phyloP scores from a whole-genome alignment of 2,113 vertebrate genomes.

The Bothrops jararaca region DNA sequence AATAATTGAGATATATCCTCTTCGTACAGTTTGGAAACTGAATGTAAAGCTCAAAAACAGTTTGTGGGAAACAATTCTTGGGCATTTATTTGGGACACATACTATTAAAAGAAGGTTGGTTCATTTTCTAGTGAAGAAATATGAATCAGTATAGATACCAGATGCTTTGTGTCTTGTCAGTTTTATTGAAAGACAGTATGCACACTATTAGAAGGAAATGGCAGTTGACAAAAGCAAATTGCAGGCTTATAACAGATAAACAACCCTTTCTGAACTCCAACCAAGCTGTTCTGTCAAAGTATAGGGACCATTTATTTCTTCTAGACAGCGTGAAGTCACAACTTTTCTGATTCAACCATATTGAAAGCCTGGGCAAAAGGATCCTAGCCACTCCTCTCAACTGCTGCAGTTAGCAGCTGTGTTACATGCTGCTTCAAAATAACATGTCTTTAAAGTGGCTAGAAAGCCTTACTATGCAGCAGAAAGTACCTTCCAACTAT shows the following conservation, averaged over 20 bases:
- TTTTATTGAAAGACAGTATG: neutral
- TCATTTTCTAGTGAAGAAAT: constrained; percentile 46
- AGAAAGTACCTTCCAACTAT: constrained; percentile 5
- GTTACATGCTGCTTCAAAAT: constrained; percentile 19
- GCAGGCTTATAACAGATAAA: constrained; percentile 28
- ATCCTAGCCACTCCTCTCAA: constrained; percentile 13
- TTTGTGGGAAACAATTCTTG: constrained; percentile 35
- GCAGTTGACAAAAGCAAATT: constrained; percentile 33
- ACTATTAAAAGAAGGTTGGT: constrained; percentile 16
- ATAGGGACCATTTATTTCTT: constrained; percentile 10
- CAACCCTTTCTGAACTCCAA: constrained; percentile 22
- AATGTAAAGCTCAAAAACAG: constrained; percentile 41
- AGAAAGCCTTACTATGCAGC: constrained; percentile 16
- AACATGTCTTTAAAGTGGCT: constrained; percentile 2
- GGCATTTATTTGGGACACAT: neutral
- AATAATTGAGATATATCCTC: neutral
- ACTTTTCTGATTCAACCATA: neutral
- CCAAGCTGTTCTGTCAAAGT: neutral
- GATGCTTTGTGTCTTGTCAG: constrained; percentile 22
- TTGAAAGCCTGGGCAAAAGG: constrained; percentile 26
- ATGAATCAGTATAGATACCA: constrained; percentile 22
- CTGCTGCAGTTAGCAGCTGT: neutral
- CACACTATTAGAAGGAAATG: constrained; percentile 24
- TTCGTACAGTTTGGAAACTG: constrained; percentile 21
- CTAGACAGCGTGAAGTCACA: neutral